Percentiles rank a stretch among this genome's conserved stretches.
phyloP scores from a whole-genome alignment of 2,113 vertebrate genomes.

The Myiopsitta monachus region DNA sequence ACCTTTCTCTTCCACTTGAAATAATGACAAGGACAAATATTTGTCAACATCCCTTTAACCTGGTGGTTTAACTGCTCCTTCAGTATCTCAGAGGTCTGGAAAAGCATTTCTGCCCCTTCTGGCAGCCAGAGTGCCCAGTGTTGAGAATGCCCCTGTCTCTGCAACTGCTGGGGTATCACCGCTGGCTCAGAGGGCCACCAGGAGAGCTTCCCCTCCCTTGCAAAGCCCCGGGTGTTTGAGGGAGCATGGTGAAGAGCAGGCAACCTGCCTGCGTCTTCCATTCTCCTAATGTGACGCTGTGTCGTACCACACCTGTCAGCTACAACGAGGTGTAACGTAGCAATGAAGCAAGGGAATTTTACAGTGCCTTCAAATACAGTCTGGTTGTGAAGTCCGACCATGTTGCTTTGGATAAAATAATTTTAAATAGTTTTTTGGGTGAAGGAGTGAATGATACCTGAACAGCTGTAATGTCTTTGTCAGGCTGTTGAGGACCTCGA shows the following conservation, averaged over 20 bases:
- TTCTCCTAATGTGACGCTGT: not conserved
- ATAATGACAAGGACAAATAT: not conserved
- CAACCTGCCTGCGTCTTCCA: not conserved
- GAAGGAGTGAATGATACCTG: not conserved
- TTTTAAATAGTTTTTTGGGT: not conserved
- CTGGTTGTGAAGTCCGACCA: not conserved
- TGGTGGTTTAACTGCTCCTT: not conserved
- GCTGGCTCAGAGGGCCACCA: no score
- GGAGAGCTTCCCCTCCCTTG: not conserved
- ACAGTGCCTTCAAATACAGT: not conserved
- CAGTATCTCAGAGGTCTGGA: not conserved
- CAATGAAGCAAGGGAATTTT: not conserved
- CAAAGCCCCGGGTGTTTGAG: fast-evolving
- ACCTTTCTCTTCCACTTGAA: not conserved
- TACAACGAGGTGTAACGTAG: not conserved
- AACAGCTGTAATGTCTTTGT: not conserved
- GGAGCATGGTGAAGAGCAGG: not conserved
- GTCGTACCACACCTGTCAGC: not conserved
- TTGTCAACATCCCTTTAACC: not conserved
- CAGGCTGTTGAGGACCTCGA: not conserved
- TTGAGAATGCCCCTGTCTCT: not conserved
- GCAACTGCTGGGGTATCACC: fast-evolving
- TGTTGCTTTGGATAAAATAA: not conserved
- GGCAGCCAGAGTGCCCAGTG: fast-evolving
- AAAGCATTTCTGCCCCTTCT: not conserved